Conservation (phyloP, 2,888 invertebrate species). For the Lasiommata megera region DNA sequence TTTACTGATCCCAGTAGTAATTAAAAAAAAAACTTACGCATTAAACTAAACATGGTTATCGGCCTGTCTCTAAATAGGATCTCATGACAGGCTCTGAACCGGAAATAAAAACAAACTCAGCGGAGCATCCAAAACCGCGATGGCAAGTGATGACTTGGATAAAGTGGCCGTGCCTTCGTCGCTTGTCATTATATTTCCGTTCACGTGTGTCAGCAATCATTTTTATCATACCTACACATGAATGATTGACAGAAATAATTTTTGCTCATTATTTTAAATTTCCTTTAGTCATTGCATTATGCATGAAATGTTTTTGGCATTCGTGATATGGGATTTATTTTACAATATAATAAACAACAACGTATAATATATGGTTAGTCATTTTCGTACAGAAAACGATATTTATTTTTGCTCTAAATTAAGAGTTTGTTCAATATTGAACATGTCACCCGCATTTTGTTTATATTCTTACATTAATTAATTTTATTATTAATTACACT, state of each 20-base stretch:
- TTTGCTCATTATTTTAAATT: background rate
- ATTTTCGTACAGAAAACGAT: no score
- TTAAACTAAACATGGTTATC: no score
- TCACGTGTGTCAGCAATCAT: background rate
- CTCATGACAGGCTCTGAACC: background rate
- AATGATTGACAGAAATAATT: slow-evolving; percentile 7
- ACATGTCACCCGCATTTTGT: no score
- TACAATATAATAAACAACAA: background rate
- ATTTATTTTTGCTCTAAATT: no score
- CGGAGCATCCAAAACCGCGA: background rate
- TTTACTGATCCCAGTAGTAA: no score
- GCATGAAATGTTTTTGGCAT: background rate
- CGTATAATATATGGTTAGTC: no score
- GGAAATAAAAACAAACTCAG: background rate
- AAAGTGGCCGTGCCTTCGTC: background rate
- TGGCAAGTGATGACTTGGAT: slow-evolving; percentile 4
- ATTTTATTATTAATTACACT: no score
- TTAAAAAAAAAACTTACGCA: no score
- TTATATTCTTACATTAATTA: no score
- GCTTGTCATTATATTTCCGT: slow-evolving; percentile 3
- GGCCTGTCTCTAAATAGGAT: background rate
- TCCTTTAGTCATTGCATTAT: background rate
- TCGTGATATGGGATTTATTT: background rate
- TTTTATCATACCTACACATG: background rate
- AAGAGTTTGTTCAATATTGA: no score